phyloP scores from a whole-genome alignment of 1,140 invertebrate genomes.

The Platyura marginata region DNA sequence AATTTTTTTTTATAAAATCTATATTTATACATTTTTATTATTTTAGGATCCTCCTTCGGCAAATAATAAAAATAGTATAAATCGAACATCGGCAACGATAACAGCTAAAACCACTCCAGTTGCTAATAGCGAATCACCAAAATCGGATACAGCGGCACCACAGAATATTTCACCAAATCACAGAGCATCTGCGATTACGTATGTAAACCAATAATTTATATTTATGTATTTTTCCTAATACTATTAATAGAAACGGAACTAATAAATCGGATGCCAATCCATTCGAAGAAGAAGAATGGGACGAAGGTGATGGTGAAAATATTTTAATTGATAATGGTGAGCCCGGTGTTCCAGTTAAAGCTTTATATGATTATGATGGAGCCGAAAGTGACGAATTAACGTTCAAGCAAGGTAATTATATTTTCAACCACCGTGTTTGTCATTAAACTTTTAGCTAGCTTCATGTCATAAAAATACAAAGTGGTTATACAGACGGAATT shows the following conservation, averaged over 20 bases:
- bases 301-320: constrained; percentile 61
- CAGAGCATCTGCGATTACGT: constrained; percentile 30
- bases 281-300: constrained; percentile 66
- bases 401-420: constrained; percentile 86
- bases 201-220: constrained; percentile 13
- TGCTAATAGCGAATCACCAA: constrained; percentile 6
- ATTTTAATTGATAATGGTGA: constrained; percentile 79
- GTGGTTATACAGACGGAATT: too few relatives aligned
- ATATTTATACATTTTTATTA: constrained; percentile 4
- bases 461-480: too few relatives aligned
- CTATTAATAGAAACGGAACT: constrained; percentile 31
- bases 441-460: too few relatives aligned
- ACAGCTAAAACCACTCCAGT: constrained; percentile 12
- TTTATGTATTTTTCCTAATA: constrained; percentile 2
- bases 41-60: constrained; percentile 25
- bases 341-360: constrained; percentile 81
- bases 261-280: constrained; percentile 52
- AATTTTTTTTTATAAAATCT: too few relatives aligned
- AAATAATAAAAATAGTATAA: constrained; percentile 20
- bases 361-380: constrained; percentile 91
- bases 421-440: too few relatives aligned
- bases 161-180: constrained; percentile 10
- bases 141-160: constrained; percentile 9
- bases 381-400: constrained; percentile 92
- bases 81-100: constrained; percentile 17